Conservation (phyloP, 2,797 vertebrate genomes). For the Anabas testudineus region DNA sequence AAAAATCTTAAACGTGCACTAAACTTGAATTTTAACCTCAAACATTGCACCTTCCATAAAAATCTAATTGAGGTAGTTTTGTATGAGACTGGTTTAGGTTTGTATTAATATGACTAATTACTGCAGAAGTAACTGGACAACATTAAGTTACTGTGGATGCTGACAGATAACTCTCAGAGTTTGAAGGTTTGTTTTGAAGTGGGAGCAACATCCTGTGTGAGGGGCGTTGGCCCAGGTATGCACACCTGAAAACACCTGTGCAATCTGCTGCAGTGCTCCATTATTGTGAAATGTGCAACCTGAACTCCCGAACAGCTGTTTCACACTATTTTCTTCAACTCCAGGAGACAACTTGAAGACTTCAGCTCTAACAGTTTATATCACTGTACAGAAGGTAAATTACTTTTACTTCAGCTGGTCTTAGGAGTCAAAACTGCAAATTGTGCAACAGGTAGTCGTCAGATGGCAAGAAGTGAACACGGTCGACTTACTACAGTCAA, state of each 20-base stretch:
- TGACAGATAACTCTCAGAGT: too few relatives aligned
- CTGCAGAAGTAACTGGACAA: too few relatives aligned
- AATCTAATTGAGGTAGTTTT: too few relatives aligned
- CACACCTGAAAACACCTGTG: constrained; percentile 62
- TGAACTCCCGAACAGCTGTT: constrained; percentile 7
- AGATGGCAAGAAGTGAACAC: neutral
- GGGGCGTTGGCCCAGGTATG: constrained; percentile 70
- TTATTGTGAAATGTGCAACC: constrained; percentile 42
- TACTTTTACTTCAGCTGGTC: too few relatives aligned
- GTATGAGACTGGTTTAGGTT: too few relatives aligned
- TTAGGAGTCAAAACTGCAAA: neutral
- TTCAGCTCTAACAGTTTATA: neutral
- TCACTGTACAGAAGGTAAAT: neutral
- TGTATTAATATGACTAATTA: too few relatives aligned
- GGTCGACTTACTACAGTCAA: too few relatives aligned
- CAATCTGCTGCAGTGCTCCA: constrained; percentile 1
- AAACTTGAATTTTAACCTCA: too few relatives aligned
- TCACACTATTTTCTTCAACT: neutral
- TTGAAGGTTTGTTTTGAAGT: neutral
- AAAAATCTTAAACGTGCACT: too few relatives aligned
- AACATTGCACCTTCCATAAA: too few relatives aligned
- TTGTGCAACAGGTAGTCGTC: constrained; percentile 60
- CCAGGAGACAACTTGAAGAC: neutral
- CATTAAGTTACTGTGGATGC: neutral
- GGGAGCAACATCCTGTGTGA: constrained; percentile 34